A percentile compares a stretch with the other conserved stretches of the same genome.
phyloP scores from a whole-genome alignment of 1,140 invertebrate genomes.

The Aphaenogaster rudis region DNA sequence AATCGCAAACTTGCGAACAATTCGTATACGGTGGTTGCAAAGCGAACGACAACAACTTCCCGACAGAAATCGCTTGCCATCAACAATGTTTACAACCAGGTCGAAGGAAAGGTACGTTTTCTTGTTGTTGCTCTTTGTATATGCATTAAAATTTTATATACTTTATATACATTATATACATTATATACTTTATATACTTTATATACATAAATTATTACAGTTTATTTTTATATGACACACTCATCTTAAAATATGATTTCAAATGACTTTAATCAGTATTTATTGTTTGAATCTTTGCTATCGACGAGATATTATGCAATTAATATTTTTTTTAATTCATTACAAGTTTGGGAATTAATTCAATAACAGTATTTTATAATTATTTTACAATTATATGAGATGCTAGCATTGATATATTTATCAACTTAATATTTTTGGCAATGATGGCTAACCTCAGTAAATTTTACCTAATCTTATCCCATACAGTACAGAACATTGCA shows the following conservation, averaged over 20 bases:
- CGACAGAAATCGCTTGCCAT: slow-evolving; percentile 92
- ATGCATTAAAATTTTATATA: slow-evolving; percentile 3
- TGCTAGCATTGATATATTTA: not conserved
- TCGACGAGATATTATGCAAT: not conserved
- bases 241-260: not conserved
- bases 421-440: not conserved
- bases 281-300: not conserved
- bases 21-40: slow-evolving; percentile 97
- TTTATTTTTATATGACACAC: slow-evolving; percentile 14
- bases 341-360: not conserved
- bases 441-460: not conserved
- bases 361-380: not conserved
- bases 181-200: too few species aligned
- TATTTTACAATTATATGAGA: not conserved
- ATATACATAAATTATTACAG: not conserved
- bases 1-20: slow-evolving; percentile 90
- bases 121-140: not conserved
- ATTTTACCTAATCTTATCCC: not conserved
- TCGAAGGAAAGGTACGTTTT: slow-evolving; percentile 90
- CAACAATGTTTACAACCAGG: slow-evolving; percentile 92
- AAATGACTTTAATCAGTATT: not conserved
- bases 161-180: too few species aligned
- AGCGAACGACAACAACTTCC: slow-evolving; percentile 96
- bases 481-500: too few species aligned
- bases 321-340: not conserved